These are phyloP conservation scores for Champsocephalus esox DNA, from an alignment of 2,797 vertebrate species.

Conservation along the genomic window DNA sequence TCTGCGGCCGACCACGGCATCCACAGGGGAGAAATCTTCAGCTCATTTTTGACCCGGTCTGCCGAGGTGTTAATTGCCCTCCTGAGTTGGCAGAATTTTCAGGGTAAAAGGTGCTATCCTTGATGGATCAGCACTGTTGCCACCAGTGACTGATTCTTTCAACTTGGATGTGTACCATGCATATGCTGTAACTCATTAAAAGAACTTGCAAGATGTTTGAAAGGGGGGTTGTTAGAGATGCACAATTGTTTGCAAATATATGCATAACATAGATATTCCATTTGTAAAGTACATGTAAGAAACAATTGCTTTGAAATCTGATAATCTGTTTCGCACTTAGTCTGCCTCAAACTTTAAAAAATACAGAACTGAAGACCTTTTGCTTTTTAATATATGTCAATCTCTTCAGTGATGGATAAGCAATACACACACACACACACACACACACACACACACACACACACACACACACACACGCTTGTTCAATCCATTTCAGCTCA, in stretches of 20 bases:
- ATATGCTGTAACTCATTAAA: constrained; percentile 92
- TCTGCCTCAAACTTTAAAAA: too few relatives aligned
- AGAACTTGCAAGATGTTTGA: constrained; percentile 66
- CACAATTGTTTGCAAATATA: constrained; percentile 22
- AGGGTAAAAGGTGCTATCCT: constrained; percentile 92
- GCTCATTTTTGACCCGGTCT: constrained; percentile 88
- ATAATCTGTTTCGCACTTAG: not conserved
- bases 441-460: not conserved
- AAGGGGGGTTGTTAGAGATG: constrained; percentile 17
- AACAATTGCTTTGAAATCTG: not conserved
- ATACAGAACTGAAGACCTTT: too few relatives aligned
- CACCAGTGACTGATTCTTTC: constrained; percentile 90
- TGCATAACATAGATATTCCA: constrained; percentile 19
- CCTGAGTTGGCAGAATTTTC: constrained; percentile 90
- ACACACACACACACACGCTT: not conserved
- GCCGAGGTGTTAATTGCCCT: constrained; percentile 93
- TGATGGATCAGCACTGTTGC: constrained; percentile 94
- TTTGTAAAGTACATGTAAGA: constrained; percentile 1
- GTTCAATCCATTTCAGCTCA: not conserved
- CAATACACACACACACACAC: not conserved
- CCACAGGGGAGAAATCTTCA: constrained; percentile 87
- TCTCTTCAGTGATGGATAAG: not conserved
- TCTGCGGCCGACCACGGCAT: constrained; percentile 65
- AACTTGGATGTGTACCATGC: constrained; percentile 87
- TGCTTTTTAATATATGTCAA: not conserved